Base-by-base conservation (phyloP, 2,888 invertebrate species). In the Tenthredo scrophulariae region DNA sequence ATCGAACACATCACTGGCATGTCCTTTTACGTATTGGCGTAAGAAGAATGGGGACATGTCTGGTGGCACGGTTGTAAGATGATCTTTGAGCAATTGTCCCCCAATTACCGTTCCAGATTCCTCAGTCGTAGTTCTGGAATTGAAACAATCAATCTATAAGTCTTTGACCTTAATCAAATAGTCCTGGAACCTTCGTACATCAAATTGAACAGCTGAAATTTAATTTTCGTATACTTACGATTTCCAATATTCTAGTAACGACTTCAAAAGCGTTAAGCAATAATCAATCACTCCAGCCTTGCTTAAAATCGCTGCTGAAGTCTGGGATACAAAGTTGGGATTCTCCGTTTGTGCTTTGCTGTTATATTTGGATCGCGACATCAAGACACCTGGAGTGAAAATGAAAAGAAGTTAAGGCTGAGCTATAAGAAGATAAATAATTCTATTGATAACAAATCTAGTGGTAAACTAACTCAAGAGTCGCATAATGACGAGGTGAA, bases 21-120 rank as follows among this genome's bases (percentile, higher is more conserved):
- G 98, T 83, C 97, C 95, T 93, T 98, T 98, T 58, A 99, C 97
- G 91, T 98, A 98, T 91, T 98, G 98, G 87, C 97, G 96, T 84
- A 97, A 95, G 94, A 99, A 99, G 94, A 99, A 98, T 13, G 99
- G 99, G 7, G 98, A 97, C 97, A 99, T 98, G 92, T 99, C 99
- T 0, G 98, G 98, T 74, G 97, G 96, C 0, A 98, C 96, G 54
- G 97, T 96, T 1, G 97, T 96, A 18, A 97, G 96, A 89, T 97
- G 97, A 65, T 97, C 97, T 92, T 97, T 98, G 67, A 99, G 93
- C 67, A 98, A 94, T 91, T 95, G 96, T 65, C 96, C 97, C 29
- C 94, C 95, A 0, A 95, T 93, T 18, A 95, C 93, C n/a, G 94
- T 90, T 29, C 91, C 91, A 6, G 91, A 84, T 54, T 94, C 94